Conservation (phyloP, 2,113 vertebrate species). For the Tauraco erythrolophus region DNA sequence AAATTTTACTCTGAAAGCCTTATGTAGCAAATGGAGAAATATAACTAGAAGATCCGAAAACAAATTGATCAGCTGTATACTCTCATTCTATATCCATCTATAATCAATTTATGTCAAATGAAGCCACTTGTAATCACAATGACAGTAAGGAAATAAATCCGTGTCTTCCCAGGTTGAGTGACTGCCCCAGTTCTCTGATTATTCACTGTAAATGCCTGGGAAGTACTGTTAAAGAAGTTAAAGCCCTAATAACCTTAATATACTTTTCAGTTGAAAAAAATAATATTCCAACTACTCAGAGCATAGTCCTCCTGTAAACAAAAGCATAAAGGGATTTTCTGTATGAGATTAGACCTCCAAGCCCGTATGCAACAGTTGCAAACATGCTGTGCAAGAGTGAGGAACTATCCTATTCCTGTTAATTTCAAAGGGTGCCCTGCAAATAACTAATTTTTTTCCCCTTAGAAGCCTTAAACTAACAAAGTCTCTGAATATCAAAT, state of each 20-base stretch:
- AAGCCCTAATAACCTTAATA: not conserved
- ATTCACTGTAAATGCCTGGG: not conserved
- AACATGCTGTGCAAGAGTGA: not conserved
- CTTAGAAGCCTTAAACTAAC: slow-evolving; percentile 26
- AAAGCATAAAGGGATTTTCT: slow-evolving; percentile 28
- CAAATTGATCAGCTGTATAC: not conserved
- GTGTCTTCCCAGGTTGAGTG: not conserved
- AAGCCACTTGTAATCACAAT: not conserved
- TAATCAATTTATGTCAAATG: not conserved
- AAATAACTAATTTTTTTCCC: not conserved
- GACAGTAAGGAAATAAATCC: not conserved
- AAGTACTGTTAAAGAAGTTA: not conserved
- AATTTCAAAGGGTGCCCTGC: not conserved
- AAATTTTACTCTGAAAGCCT: not conserved
- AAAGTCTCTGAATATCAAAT: slow-evolving; percentile 22
- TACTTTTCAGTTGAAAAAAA: not conserved
- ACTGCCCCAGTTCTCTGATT: not conserved
- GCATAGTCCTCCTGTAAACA: not conserved
- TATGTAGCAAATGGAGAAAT: not conserved
- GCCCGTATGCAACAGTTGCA: not conserved
- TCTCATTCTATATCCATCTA: not conserved
- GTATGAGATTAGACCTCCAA: not conserved
- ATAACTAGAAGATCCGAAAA: not conserved
- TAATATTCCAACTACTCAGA: not conserved
- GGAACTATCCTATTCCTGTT: not conserved